Evolutionary conservation across 23 tunicate species (phyloP), one percentile per base, ranked within the genome.

Genomic region (Phallusia fumigata): DNA sequence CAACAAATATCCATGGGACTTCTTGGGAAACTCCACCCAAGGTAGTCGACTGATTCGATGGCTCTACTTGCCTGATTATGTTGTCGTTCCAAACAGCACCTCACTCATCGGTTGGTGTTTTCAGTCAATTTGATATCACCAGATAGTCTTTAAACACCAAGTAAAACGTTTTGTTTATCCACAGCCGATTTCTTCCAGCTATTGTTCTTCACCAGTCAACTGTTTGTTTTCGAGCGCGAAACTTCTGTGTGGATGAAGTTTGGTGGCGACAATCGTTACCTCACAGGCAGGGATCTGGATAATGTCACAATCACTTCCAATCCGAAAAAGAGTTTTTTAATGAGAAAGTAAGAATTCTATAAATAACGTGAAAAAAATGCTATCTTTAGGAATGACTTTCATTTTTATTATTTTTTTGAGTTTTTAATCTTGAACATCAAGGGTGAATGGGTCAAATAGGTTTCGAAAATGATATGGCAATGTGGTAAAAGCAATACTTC

Each of bases 181-280:
- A 16, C 83, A 89, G 95, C 88, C 33, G 99, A 96, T 80, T 89
- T 91, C 73, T 88, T 96, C 85, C 99, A 91, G 45, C 83, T 96
- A 32, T 76, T 96, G 45, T 88, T 96, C 77, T 80, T 88, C 45
- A 73, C 85, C 33, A 33, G 88, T 44, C 99, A 96, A 85, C 52
- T 91, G 40, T 65, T 45, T 52, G 97, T 96, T 19, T 96, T 96
- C 75, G 72, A 83, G 26, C 33, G 33, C n/a, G 97, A 91, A 64
- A 21, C 65, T 26, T 18, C 79, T 22, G 50, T 53, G 1, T 79
- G 86, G 44, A 47, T 32, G 52, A 18, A 75, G 16, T 95, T 52
- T 52, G 97, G 88, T 26, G 99, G 99, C n/a, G 82, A 84, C 53
- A 96, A 96, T 58, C 58, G 53, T 18, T 83, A 85, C 64, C 81